Conservation (phyloP, 1,140 invertebrate species). For the Coptotermes formosanus region DNA sequence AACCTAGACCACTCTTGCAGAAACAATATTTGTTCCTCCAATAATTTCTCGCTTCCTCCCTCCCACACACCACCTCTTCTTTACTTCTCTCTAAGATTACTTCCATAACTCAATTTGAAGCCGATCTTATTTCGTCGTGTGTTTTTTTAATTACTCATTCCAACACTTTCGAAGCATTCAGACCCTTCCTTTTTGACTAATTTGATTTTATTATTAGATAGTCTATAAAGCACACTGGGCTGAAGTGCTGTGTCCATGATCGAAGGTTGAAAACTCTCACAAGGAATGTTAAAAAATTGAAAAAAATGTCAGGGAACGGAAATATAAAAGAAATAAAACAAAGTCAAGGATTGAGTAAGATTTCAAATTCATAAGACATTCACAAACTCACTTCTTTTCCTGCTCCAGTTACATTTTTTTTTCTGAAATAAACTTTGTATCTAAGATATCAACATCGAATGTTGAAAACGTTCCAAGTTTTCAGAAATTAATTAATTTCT, state of each 20-base stretch:
- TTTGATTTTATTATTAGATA: conserved; percentile 31
- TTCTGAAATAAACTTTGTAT: conserved; percentile 1
- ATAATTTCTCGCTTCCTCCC: neutral
- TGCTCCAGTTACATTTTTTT: neutral
- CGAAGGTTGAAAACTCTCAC: conserved; percentile 20
- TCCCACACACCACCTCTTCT: neutral
- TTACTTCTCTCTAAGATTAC: conserved; percentile 26
- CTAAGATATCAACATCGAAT: neutral
- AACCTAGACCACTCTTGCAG: neutral
- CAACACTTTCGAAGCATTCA: conserved; percentile 29
- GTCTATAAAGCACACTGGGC: conserved; percentile 19
- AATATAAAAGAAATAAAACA: neutral
- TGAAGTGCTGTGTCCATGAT: conserved; percentile 20
- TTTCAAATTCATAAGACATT: conserved; percentile 10
- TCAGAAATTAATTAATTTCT: conserved; percentile 18
- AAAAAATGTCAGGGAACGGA: conserved; percentile 19
- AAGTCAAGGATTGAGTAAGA: neutral
- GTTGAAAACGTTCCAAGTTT: conserved; percentile 16
- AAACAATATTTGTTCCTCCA: neutral
- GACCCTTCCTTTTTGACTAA: conserved; percentile 22
- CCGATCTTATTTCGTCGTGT: conserved; percentile 31
- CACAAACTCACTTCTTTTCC: neutral
- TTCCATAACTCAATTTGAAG: conserved; percentile 31
- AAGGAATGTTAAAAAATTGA: conserved; percentile 22
- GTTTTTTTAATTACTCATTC: conserved; percentile 32